Conservation (phyloP, 2,888 invertebrate genomes). For the Macrophya alboannulata region DNA sequence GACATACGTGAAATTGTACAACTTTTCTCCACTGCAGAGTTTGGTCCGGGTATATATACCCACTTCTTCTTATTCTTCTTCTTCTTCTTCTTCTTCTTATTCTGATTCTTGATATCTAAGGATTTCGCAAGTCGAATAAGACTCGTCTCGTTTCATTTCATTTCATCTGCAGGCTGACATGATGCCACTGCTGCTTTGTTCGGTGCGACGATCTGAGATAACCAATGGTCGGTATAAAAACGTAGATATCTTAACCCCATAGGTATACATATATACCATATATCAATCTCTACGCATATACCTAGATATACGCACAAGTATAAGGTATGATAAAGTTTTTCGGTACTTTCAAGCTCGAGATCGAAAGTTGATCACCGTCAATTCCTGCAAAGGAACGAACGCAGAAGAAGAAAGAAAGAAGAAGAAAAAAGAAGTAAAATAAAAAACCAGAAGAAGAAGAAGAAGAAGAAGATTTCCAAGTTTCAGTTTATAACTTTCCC, state of each 20-base stretch:
- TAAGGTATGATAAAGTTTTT: conserved; percentile 12
- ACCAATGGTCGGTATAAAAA: conserved; percentile 6
- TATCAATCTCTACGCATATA: not conserved
- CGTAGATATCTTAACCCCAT: not conserved
- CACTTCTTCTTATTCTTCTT: not conserved
- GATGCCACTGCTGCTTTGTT: not conserved
- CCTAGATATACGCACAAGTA: not conserved
- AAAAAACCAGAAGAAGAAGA: not conserved
- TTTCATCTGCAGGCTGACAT: not conserved
- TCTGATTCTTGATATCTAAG: not conserved
- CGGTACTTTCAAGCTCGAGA: conserved; percentile 27
- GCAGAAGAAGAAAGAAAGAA: not conserved
- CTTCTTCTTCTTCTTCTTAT: not conserved
- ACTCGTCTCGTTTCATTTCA: not conserved
- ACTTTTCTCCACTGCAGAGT: conserved; percentile 12
- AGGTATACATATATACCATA: not conserved
- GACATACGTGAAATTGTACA: conserved; percentile 32
- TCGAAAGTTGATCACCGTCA: conserved; percentile 39
- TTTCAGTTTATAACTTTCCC: conserved; percentile 41
- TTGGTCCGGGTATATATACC: not conserved
- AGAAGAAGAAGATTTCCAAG: conserved; percentile 20
- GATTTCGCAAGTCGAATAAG: conserved; percentile 28
- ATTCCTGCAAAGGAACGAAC: not conserved
- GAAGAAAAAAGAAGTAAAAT: too few species aligned
- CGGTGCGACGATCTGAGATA: conserved; percentile 2